phyloP scores from a whole-genome alignment of 2,797 vertebrate genomes.

The Semaprochilodus insignis region DNA sequence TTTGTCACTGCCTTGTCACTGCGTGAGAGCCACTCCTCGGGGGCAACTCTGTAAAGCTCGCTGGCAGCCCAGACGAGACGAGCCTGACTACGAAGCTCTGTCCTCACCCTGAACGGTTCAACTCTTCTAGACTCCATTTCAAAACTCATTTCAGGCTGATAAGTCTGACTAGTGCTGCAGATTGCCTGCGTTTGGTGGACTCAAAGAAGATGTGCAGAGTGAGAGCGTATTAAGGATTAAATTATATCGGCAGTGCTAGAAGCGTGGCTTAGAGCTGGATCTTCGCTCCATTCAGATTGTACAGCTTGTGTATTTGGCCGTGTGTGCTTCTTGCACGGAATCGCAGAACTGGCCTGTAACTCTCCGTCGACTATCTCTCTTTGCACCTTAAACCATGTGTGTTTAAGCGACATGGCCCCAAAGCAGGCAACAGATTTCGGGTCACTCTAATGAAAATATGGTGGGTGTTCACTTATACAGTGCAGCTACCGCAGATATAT shows the following conservation, averaged over 20 bases:
- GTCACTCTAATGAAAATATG: too few species aligned
- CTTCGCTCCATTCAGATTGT: neutral
- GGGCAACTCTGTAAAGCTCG: conserved; percentile 3
- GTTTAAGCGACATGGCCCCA: too few species aligned
- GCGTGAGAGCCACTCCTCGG: conserved; percentile 5
- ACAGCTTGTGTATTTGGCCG: neutral
- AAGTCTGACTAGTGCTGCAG: conserved; percentile 5
- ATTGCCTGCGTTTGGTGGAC: neutral
- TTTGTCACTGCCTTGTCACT: conserved; percentile 14
- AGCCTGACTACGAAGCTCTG: conserved; percentile 17
- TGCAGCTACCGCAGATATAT: too few species aligned
- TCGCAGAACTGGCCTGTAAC: too few species aligned
- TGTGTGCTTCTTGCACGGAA: neutral
- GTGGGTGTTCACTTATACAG: too few species aligned
- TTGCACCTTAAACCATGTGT: too few species aligned
- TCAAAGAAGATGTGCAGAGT: conserved; percentile 6
- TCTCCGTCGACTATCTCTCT: too few species aligned
- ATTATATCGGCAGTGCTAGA: neutral
- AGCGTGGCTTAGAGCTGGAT: neutral
- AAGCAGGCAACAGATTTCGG: too few species aligned
- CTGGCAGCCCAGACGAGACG: neutral
- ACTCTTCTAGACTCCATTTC: conserved; percentile 11
- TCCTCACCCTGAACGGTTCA: conserved; percentile 12
- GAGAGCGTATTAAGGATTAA: conserved; percentile 21
- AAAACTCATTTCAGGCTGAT: conserved; percentile 32